A percentile compares a stretch with the other conserved stretches of the same genome.
phyloP scores from a whole-genome alignment of 2,113 vertebrate genomes.

The Prietella phreatophila region DNA sequence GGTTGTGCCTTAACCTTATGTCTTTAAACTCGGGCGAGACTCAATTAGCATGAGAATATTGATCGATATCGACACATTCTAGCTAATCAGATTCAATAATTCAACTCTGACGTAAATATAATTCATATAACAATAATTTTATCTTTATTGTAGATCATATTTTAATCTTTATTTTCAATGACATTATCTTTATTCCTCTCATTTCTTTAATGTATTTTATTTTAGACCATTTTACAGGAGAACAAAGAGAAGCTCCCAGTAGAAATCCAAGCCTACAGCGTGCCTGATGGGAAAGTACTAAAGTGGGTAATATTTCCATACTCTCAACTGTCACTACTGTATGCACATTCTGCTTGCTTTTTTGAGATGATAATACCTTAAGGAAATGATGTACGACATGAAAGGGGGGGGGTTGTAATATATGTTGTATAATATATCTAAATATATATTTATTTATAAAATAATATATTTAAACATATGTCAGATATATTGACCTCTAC shows the following conservation, averaged over 20 bases:
- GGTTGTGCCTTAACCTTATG: too few species aligned
- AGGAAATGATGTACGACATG: background rate
- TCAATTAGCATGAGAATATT: too few species aligned
- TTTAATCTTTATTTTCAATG: background rate
- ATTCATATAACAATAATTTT: background rate
- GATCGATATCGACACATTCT: background rate
- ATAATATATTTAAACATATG: too few species aligned
- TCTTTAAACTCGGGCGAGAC: too few species aligned
- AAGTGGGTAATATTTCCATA: constrained; percentile 73
- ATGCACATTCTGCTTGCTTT: background rate
- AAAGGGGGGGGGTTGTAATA: background rate
- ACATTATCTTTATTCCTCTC: background rate
- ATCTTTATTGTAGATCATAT: background rate
- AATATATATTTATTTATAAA: too few species aligned
- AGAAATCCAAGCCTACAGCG: constrained; percentile 59
- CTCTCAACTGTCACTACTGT: background rate
- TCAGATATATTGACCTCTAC: too few species aligned
- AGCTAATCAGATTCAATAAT: background rate
- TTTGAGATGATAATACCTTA: background rate
- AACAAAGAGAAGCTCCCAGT: constrained; percentile 85
- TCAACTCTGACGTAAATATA: background rate
- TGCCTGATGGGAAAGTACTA: constrained; percentile 77
- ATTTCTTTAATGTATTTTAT: background rate
- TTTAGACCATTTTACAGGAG: constrained; percentile 78
- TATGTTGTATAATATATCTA: too few species aligned